A percentile compares a stretch with the other conserved stretches of the same genome.
These are phyloP conservation scores for Diglossa brunneiventris DNA, from an alignment of 2,113 vertebrate genomes.

Conservation along the genomic window DNA sequence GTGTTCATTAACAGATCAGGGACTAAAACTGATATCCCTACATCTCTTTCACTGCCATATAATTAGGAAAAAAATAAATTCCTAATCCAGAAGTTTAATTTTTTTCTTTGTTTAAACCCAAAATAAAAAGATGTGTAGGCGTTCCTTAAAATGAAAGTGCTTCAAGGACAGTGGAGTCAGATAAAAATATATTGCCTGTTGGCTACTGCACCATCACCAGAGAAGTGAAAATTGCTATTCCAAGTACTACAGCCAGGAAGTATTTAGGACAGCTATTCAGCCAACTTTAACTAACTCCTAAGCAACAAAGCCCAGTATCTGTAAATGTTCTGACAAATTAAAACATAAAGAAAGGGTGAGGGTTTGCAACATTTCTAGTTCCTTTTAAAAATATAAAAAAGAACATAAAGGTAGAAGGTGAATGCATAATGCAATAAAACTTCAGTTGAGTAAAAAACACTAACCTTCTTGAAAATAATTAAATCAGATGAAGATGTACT, in stretches of 20 bases:
- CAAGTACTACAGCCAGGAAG: neutral
- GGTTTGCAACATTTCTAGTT: neutral
- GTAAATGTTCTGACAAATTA: neutral
- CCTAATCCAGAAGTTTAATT: neutral
- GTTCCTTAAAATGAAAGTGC: neutral
- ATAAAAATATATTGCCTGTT: constrained; percentile 42
- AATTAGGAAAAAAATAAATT: neutral
- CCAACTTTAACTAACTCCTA: constrained; percentile 30
- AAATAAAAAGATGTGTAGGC: neutral
- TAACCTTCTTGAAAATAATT: neutral
- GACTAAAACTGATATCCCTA: neutral
- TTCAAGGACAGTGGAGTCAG: neutral
- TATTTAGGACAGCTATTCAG: constrained; percentile 45
- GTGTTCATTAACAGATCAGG: neutral
- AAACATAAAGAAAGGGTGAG: neutral
- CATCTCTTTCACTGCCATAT: neutral
- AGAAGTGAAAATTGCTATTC: constrained; percentile 5
- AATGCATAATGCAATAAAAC: neutral
- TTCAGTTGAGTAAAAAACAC: neutral
- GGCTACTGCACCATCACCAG: neutral
- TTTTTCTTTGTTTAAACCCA: neutral
- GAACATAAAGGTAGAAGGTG: neutral
- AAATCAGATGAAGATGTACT: neutral
- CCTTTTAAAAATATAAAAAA: neutral
- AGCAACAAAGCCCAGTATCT: constrained; percentile 9